Percentiles rank a stretch among this genome's conserved stretches.
Conservation (phyloP, 2,888 invertebrate genomes). For the Scaptomyza reducta region DNA sequence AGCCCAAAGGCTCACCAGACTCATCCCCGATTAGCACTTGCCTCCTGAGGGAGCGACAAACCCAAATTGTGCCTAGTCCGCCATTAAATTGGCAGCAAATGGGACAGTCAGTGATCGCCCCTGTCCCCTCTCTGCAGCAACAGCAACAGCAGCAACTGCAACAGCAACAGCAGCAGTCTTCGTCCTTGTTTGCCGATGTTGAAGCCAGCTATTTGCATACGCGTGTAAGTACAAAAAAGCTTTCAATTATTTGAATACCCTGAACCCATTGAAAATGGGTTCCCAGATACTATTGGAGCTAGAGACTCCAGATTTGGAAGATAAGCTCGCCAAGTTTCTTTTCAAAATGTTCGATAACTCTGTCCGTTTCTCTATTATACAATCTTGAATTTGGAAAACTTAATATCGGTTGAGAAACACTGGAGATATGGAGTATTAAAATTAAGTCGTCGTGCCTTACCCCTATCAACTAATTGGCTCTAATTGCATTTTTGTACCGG, state of each 20-base stretch:
- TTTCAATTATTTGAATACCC: background rate
- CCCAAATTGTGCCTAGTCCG: conserved; percentile 53
- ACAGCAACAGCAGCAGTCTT: conserved; percentile 82
- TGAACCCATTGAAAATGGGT: no score
- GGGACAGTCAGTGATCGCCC: conserved; percentile 40
- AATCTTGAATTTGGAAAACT: no score
- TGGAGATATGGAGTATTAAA: no score
- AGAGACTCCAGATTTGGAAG: no score
- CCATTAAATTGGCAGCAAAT: conserved; percentile 63
- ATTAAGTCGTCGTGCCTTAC: no score
- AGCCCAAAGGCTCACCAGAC: conserved; percentile 90
- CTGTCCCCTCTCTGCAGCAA: background rate
- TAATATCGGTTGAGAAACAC: no score
- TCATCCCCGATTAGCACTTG: conserved; percentile 82
- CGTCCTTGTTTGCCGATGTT: conserved; percentile 86
- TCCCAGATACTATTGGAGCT: no score
- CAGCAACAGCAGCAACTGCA: conserved; percentile 1
- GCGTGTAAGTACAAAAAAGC: conserved; percentile 44
- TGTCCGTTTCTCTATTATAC: no score
- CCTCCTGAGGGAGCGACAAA: conserved; percentile 27
- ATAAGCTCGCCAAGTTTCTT: no score
- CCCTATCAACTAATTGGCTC: no score
- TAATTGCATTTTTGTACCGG: no score
- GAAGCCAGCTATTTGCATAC: conserved; percentile 83
- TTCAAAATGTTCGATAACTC: no score